A percentile compares a stretch with the other conserved stretches of the same genome.
Conservation (phyloP, 2,113 vertebrate species). For the Cynocephalus volans region DNA sequence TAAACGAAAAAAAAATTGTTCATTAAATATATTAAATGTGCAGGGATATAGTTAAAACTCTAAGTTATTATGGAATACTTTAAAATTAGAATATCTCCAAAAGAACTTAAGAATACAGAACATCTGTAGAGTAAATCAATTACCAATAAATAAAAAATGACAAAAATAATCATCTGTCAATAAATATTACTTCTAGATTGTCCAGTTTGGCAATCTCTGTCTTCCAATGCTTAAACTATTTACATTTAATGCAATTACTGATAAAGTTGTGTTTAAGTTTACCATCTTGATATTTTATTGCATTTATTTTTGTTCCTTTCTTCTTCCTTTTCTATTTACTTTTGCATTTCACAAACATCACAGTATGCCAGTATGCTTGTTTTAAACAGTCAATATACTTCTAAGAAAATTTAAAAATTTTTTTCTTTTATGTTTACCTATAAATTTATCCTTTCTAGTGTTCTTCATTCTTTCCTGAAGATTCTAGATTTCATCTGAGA, state of each 20-base stretch:
- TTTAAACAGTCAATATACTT: slow-evolving; percentile 28
- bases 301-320: background rate
- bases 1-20: background rate
- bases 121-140: background rate
- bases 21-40: background rate
- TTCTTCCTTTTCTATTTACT: background rate
- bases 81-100: background rate
- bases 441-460: background rate
- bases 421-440: background rate
- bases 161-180: background rate
- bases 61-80: background rate
- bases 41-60: slow-evolving; percentile 43
- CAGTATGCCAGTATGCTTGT: background rate
- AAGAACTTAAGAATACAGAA: background rate
- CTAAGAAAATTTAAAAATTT: background rate
- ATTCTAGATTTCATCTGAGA: background rate
- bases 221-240: background rate
- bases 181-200: background rate
- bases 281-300: background rate
- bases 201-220: background rate
- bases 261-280: background rate
- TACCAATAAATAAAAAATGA: background rate
- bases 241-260: background rate
- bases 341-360: background rate
- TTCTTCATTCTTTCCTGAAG: background rate